Conservation (phyloP, 2,113 vertebrate species). For the Hepsetus odoe region DNA sequence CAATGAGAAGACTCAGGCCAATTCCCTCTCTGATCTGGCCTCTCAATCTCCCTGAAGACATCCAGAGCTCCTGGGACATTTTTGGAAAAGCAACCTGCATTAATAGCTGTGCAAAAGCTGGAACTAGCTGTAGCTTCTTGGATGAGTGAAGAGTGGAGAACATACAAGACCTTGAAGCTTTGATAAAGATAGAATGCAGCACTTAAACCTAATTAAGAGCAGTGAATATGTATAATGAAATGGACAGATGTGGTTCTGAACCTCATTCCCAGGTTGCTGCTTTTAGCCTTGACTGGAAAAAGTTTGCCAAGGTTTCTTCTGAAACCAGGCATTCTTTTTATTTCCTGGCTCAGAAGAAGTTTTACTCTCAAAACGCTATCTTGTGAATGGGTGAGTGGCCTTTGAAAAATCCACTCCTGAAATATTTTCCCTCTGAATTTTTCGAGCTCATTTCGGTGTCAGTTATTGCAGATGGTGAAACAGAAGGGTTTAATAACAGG, state of each 20-base stretch:
- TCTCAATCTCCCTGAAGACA: too few species aligned
- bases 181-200: conserved; percentile 6
- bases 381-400: not conserved
- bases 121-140: not conserved
- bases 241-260: not conserved
- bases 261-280: not conserved
- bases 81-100: too few species aligned
- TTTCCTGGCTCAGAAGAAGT: not conserved
- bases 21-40: too few species aligned
- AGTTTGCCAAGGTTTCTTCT: not conserved
- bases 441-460: not conserved
- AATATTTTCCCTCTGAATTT: not conserved
- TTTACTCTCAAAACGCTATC: not conserved
- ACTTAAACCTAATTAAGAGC: not conserved
- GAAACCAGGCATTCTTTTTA: not conserved
- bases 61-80: too few species aligned
- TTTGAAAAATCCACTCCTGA: not conserved
- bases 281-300: not conserved
- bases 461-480: not conserved
- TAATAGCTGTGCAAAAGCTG: too few species aligned
- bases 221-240: not conserved
- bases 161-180: conserved; percentile 12
- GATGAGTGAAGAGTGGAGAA: not conserved
- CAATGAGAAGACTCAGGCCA: too few species aligned
- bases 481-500: not conserved